phyloP scores from a whole-genome alignment of 2,888 invertebrate species.

The Trachelus tabidus region DNA sequence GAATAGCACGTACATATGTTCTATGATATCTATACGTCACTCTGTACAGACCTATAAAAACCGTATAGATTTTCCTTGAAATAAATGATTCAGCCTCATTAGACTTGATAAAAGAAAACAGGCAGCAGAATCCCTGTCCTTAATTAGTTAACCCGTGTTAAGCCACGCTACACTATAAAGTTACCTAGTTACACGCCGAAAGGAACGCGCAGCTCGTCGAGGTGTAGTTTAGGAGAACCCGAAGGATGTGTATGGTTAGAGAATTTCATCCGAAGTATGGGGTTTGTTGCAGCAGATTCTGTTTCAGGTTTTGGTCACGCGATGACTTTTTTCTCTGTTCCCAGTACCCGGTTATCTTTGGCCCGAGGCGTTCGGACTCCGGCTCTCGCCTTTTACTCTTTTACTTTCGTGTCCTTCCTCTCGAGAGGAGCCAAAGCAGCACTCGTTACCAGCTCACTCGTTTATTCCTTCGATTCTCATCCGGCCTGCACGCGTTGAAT shows the following conservation, averaged over 20 bases:
- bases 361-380: slow-evolving; percentile 48
- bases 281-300: slow-evolving; percentile 51
- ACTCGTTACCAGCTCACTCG: background rate
- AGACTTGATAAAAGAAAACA: background rate
- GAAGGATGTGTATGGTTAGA: slow-evolving; percentile 37
- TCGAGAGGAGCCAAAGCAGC: background rate
- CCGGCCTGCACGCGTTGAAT: background rate
- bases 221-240: slow-evolving; percentile 6
- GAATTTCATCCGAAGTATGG: slow-evolving; percentile 46
- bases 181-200: slow-evolving; percentile 3
- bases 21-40: no score
- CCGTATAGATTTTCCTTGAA: background rate
- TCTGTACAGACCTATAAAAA: background rate
- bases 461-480: slow-evolving; percentile 5
- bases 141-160: background rate
- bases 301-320: slow-evolving; percentile 64
- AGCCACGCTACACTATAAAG: background rate
- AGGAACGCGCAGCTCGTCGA: background rate
- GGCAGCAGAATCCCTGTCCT: background rate
- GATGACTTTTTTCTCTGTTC: slow-evolving; percentile 65
- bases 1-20: background rate
- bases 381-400: slow-evolving; percentile 6
- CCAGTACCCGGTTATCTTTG: slow-evolving; percentile 63
- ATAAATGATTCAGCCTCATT: background rate
- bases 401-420: slow-evolving; percentile 9